phyloP scores from a whole-genome alignment of 2,888 invertebrate genomes.

The Drosophila planitibia region DNA sequence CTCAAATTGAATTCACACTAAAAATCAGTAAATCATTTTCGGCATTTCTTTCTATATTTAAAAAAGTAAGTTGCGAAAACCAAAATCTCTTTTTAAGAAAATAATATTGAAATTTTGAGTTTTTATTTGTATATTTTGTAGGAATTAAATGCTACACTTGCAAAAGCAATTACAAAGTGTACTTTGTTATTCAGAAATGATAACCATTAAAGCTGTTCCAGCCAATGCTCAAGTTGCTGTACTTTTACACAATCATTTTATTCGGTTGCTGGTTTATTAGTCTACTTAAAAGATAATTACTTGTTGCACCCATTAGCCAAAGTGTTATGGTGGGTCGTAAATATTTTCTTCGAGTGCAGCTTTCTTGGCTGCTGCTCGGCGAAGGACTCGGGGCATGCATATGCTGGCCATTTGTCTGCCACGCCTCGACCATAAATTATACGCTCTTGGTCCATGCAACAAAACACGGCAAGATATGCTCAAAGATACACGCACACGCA shows the following conservation, averaged over 20 bases:
- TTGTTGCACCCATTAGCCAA: too few species aligned
- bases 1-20: neutral
- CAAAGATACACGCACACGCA: constrained; percentile 4
- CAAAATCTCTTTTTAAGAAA: neutral
- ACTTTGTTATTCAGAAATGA: neutral
- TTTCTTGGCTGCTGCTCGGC: neutral
- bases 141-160: neutral
- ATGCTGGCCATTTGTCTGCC: constrained; percentile 79
- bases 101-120: neutral
- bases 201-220: neutral
- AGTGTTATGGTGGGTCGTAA: too few species aligned
- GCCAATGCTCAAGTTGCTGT: neutral
- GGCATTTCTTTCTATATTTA: neutral
- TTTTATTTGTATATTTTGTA: neutral
- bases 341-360: constrained; percentile 2
- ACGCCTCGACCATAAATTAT: constrained; percentile 77
- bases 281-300: neutral
- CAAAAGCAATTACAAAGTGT: neutral
- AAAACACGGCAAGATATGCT: constrained; percentile 34
- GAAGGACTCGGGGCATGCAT: constrained; percentile 49
- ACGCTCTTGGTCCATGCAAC: constrained; percentile 57
- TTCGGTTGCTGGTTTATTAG: neutral
- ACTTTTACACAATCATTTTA: neutral
- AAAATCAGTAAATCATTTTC: neutral
- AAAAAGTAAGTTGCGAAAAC: neutral